phyloP scores from a whole-genome alignment of 2,797 vertebrate genomes.

The Myioborus miniatus region DNA sequence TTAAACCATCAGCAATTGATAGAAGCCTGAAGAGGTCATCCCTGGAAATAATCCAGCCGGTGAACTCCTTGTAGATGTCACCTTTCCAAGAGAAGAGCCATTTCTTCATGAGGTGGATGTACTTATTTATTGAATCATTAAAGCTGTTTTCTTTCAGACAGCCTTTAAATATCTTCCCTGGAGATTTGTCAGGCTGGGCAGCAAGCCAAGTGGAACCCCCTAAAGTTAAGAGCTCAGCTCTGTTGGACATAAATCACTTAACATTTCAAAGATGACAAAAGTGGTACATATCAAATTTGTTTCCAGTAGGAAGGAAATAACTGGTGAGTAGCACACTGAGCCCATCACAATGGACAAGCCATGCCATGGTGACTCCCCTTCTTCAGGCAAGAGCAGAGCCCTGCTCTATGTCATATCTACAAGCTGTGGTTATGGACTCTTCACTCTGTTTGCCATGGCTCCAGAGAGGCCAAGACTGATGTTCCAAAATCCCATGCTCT shows the following conservation, averaged over 20 bases:
- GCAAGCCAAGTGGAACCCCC: constrained; percentile 51
- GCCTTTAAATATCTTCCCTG: constrained; percentile 15
- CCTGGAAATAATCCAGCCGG: constrained; percentile 39
- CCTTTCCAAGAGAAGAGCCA: neutral
- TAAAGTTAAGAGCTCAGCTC: constrained; percentile 42
- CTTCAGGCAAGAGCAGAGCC: neutral
- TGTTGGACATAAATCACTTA: constrained; percentile 33
- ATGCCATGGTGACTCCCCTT: neutral
- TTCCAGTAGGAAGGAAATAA: constrained; percentile 10
- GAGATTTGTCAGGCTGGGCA: constrained; percentile 15
- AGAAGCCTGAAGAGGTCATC: constrained; percentile 14
- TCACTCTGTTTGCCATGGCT: neutral
- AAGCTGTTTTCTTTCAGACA: constrained; percentile 32
- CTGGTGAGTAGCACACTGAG: neutral
- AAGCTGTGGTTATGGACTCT: neutral
- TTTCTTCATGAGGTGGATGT: constrained; percentile 20
- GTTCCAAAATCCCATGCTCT: neutral
- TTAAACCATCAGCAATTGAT: neutral
- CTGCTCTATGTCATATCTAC: rapidly evolving
- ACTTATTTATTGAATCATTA: constrained; percentile 35
- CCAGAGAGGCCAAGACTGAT: neutral
- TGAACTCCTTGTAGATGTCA: neutral
- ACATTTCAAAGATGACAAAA: constrained; percentile 37
- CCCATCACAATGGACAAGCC: neutral
- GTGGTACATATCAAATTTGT: neutral